These are phyloP conservation scores for Erebia ligea DNA, from an alignment of 2,888 invertebrate genomes.

Conservation along the genomic window DNA sequence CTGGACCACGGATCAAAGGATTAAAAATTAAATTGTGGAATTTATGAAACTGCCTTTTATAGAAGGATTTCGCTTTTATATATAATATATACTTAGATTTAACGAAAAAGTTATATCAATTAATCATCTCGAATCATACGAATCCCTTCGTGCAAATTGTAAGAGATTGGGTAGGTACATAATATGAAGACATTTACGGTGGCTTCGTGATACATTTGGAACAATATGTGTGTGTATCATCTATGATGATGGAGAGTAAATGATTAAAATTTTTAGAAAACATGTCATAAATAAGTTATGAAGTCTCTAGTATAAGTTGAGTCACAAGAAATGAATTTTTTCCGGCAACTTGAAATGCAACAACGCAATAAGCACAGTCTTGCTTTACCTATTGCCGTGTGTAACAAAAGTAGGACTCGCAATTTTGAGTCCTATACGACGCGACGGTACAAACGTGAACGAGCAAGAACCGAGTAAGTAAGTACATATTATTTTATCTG, in stretches of 20 bases:
- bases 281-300: not conserved
- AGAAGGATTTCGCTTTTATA: too few species aligned
- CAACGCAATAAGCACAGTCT: slow-evolving; percentile 1
- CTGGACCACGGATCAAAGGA: not conserved
- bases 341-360: slow-evolving; percentile 10
- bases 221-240: too few species aligned
- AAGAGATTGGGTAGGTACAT: too few species aligned
- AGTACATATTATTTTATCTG: not conserved
- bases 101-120: too few species aligned
- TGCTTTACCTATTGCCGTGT: not conserved
- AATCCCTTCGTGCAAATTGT: too few species aligned
- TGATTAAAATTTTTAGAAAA: not conserved
- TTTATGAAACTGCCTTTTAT: not conserved
- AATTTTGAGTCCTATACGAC: slow-evolving; percentile 13
- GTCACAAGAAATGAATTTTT: slow-evolving; percentile 2
- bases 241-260: too few species aligned
- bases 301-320: not conserved
- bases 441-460: not conserved
- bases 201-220: too few species aligned
- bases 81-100: too few species aligned
- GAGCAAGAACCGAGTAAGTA: too few species aligned
- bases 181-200: too few species aligned
- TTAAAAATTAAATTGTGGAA: not conserved
- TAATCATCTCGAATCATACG: too few species aligned
- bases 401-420: slow-evolving; percentile 6